phyloP scores from a whole-genome alignment of 2,888 invertebrate species.

The Dyspetes luteomarginatus region DNA sequence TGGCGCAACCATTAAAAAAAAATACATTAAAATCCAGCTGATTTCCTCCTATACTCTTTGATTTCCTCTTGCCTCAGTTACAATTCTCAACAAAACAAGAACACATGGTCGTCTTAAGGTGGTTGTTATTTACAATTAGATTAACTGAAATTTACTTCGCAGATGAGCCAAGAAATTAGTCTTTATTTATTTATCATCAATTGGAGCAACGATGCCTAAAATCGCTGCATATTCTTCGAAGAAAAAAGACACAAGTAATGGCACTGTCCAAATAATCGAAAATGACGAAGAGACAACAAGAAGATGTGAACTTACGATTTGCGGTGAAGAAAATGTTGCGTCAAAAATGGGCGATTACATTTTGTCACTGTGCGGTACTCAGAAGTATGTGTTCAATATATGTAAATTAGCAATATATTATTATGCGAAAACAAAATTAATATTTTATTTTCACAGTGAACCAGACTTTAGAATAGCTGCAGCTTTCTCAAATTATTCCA shows the following conservation, averaged over 20 bases:
- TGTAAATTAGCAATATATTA: conserved; percentile 11
- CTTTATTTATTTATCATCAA: background rate
- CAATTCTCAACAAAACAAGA: too few relatives aligned
- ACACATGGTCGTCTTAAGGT: background rate
- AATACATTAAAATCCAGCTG: too few relatives aligned
- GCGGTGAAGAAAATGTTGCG: conserved; percentile 85
- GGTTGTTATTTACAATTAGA: background rate
- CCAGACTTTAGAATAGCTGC: conserved; percentile 83
- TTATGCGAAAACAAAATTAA: background rate
- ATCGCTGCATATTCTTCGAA: background rate
- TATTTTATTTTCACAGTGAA: conserved; percentile 69
- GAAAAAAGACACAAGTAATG: background rate
- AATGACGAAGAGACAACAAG: conserved; percentile 55
- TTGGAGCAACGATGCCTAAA: background rate
- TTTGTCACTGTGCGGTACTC: conserved; percentile 85
- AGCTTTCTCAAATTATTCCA: conserved; percentile 84
- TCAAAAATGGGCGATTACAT: conserved; percentile 85
- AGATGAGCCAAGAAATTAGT: too few relatives aligned
- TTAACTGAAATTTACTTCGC: background rate
- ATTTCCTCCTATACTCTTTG: too few relatives aligned
- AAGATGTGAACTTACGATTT: conserved; percentile 71
- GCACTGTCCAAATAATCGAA: conserved; percentile 9
- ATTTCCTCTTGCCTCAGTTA: too few relatives aligned
- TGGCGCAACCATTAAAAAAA: too few relatives aligned
- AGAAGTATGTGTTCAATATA: conserved; percentile 82